Percentiles rank a stretch among this genome's conserved stretches.
Evolutionary conservation across 2,888 invertebrate genomes (phyloP).

Genomic region (Siphlonurus alternatus): DNA sequence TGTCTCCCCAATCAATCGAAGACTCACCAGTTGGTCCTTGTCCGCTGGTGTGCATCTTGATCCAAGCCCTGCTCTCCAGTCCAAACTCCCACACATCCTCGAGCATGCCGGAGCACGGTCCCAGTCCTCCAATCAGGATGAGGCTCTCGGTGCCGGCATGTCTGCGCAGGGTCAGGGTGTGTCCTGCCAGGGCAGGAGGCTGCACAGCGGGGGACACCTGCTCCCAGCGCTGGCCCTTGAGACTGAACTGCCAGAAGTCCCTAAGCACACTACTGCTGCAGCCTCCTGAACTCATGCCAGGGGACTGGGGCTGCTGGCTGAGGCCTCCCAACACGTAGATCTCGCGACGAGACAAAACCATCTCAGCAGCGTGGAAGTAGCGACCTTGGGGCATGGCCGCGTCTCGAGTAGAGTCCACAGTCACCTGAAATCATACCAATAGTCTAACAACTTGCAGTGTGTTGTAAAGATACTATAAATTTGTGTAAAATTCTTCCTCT

Average conservation of each 20-base stretch:
- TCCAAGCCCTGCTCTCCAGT: constrained; percentile 57
- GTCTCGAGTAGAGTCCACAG: constrained; percentile 68
- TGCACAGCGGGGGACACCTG: constrained; percentile 35
- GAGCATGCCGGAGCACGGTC: constrained; percentile 57
- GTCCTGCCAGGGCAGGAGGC: constrained; percentile 70
- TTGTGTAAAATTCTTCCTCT: too few species aligned
- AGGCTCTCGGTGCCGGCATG: constrained; percentile 41
- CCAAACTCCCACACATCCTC: constrained; percentile 39
- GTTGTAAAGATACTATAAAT: too few species aligned
- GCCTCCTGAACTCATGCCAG: constrained; percentile 29
- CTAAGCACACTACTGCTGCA: constrained; percentile 47
- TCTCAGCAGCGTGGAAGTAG: constrained; percentile 85
- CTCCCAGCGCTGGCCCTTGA: constrained; percentile 69
- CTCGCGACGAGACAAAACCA: constrained; percentile 62
- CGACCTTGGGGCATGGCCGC: constrained; percentile 75
- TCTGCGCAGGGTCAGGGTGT: constrained; percentile 61
- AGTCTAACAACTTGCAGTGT: too few species aligned
- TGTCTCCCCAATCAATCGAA: too few species aligned
- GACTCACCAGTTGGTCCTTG: constrained; percentile 51
- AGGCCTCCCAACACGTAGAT: constrained; percentile 84
- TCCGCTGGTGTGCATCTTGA: constrained; percentile 47
- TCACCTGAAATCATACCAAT: constrained; percentile 33
- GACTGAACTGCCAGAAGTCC: constrained; percentile 86
- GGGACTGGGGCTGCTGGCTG: constrained; percentile 25
- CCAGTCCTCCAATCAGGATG: constrained; percentile 75